phyloP scores from a whole-genome alignment of 2,113 vertebrate genomes.

The Bostrychus sinensis region DNA sequence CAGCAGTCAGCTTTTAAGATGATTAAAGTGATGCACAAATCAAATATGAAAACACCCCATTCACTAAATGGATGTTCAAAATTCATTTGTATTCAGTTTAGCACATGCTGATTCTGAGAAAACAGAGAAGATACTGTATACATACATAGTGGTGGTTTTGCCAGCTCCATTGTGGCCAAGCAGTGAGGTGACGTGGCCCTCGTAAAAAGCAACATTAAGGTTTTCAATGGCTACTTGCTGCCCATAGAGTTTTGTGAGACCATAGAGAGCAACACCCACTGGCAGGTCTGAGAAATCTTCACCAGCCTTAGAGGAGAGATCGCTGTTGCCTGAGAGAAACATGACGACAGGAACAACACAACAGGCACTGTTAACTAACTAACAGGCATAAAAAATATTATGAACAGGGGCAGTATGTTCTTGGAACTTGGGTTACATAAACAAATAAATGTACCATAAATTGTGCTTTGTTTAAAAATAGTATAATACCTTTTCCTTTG shows the following conservation, averaged over 20 bases:
- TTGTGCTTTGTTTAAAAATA: constrained; percentile 17
- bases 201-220: constrained; percentile 91
- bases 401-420: constrained; percentile 17
- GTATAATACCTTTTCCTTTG: constrained; percentile 71
- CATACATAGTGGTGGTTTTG: constrained; percentile 98
- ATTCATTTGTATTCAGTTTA: constrained; percentile 18
- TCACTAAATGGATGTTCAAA: constrained; percentile 25
- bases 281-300: constrained; percentile 84
- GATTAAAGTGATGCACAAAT: constrained; percentile 59
- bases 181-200: constrained; percentile 92
- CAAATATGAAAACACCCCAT: constrained; percentile 34
- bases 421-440: background rate
- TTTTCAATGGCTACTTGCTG: constrained; percentile 87
- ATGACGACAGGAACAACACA: constrained; percentile 25
- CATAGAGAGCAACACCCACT: constrained; percentile 86
- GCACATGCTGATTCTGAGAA: constrained; percentile 17
- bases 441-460: constrained; percentile 19
- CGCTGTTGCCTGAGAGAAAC: constrained; percentile 55
- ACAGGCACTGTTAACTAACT: constrained; percentile 39
- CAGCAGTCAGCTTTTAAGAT: constrained; percentile 53
- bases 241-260: constrained; percentile 92
- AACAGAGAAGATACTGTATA: constrained; percentile 37
- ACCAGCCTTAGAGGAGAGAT: constrained; percentile 75
- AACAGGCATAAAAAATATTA: constrained; percentile 10
- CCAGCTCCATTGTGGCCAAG: constrained; percentile 96